These are phyloP conservation scores for Callipepla californica DNA, from an alignment of 2,113 vertebrate genomes.

Conservation along the genomic window DNA sequence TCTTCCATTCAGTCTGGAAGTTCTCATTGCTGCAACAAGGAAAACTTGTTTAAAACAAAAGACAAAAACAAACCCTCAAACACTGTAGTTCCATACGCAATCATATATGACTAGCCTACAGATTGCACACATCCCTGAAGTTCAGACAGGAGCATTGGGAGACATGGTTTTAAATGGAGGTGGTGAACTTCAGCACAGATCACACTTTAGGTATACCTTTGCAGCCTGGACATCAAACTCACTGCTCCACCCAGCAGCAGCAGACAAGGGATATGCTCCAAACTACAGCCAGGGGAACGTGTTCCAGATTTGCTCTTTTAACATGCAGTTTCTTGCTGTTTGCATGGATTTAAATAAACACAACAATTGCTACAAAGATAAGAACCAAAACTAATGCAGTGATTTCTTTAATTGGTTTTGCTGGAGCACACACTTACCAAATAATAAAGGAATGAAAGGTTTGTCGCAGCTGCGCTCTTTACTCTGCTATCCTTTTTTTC, in stretches of 20 bases:
- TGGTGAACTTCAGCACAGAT: not conserved
- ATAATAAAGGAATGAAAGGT: constrained; percentile 94
- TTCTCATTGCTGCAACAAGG: not conserved
- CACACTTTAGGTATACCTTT: not conserved
- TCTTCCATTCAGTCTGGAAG: not conserved
- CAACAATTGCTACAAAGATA: not conserved
- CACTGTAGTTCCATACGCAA: not conserved
- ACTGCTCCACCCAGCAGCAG: not conserved
- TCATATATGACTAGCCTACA: not conserved
- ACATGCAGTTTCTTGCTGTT: not conserved
- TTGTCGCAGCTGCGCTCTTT: constrained; percentile 96
- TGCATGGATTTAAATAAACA: not conserved
- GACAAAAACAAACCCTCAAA: not conserved
- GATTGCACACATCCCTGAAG: not conserved
- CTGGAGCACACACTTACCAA: constrained; percentile 83
- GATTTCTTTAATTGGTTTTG: not conserved
- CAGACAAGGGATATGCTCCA: not conserved
- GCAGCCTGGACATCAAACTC: not conserved
- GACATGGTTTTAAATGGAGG: not conserved
- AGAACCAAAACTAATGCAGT: too few relatives aligned
- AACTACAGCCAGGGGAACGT: not conserved
- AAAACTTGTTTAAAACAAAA: not conserved
- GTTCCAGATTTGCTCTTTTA: not conserved
- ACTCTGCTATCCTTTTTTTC: constrained; percentile 96
- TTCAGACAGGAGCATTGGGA: not conserved